Percentiles rank a stretch among this genome's conserved stretches.
These are phyloP conservation scores for Chalcosyrphus nemorum DNA, from an alignment of 2,888 invertebrate genomes.

Conservation along the genomic window DNA sequence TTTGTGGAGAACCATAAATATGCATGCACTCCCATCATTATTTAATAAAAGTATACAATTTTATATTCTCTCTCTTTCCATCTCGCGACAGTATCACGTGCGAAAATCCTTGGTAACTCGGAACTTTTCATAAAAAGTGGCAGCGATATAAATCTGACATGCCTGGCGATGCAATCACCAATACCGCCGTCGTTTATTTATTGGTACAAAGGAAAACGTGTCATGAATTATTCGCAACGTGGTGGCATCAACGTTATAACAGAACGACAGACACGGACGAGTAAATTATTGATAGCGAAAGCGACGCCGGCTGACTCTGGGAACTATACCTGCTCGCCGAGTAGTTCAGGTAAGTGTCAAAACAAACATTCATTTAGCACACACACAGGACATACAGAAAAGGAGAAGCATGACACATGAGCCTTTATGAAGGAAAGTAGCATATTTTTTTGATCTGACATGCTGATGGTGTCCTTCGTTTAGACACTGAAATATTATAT, in stretches of 20 bases:
- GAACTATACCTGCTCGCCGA: slow-evolving; percentile 94
- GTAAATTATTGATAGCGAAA: slow-evolving; percentile 92
- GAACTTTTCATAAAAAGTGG: slow-evolving; percentile 95
- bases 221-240: slow-evolving; percentile 93
- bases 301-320: slow-evolving; percentile 93
- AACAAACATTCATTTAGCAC: slow-evolving; percentile 6
- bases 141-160: slow-evolving; percentile 96
- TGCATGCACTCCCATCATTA: slow-evolving; percentile 52
- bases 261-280: slow-evolving; percentile 92
- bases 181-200: slow-evolving; percentile 89
- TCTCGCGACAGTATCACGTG: slow-evolving; percentile 90
- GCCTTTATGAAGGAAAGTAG: slow-evolving; percentile 24
- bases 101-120: slow-evolving; percentile 93
- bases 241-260: slow-evolving; percentile 95
- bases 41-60: slow-evolving; percentile 62
- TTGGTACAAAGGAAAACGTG: slow-evolving; percentile 93
- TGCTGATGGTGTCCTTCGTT: slow-evolving; percentile 3
- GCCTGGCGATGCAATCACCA: slow-evolving; percentile 90
- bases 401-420: not conserved
- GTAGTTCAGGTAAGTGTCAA: slow-evolving; percentile 85
- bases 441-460: slow-evolving; percentile 8
- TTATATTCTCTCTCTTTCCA: slow-evolving; percentile 31
- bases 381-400: not conserved
- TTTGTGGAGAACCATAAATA: slow-evolving; percentile 44
- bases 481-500: slow-evolving; percentile 38